phyloP scores from a whole-genome alignment of 2,797 vertebrate species.

The Sarcophilus harrisii region DNA sequence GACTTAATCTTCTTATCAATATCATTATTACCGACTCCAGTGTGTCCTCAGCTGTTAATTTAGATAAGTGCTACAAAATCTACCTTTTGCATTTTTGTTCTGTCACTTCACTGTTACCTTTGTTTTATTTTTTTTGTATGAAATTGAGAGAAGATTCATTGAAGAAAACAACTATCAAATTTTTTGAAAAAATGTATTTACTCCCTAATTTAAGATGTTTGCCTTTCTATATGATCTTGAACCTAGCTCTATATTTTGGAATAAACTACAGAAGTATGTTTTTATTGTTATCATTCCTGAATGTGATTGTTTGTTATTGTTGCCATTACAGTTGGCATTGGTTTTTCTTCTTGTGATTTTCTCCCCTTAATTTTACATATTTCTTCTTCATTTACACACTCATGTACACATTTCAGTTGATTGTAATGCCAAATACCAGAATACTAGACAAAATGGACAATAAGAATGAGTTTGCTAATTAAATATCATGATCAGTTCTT shows the following conservation, averaged over 20 bases:
- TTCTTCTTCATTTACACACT: background rate
- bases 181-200: background rate
- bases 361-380: background rate
- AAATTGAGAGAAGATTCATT: background rate
- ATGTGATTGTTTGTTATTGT: background rate
- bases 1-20: background rate
- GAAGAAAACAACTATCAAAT: background rate
- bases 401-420: background rate
- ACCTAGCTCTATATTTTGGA: background rate
- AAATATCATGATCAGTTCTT: background rate
- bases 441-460: background rate
- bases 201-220: background rate
- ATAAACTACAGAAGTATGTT: background rate
- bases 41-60: background rate
- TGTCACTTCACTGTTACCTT: background rate
- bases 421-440: background rate
- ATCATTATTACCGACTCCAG: background rate
- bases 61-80: background rate
- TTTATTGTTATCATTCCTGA: background rate
- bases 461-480: background rate
- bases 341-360: background rate
- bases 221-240: background rate
- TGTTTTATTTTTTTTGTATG: background rate
- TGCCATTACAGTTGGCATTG: background rate
- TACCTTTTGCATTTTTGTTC: background rate